Evolutionary conservation across 1,140 invertebrate species (phyloP), one percentile per base, ranked within the genome.

Genomic region (Chironomus tepperi): DNA sequence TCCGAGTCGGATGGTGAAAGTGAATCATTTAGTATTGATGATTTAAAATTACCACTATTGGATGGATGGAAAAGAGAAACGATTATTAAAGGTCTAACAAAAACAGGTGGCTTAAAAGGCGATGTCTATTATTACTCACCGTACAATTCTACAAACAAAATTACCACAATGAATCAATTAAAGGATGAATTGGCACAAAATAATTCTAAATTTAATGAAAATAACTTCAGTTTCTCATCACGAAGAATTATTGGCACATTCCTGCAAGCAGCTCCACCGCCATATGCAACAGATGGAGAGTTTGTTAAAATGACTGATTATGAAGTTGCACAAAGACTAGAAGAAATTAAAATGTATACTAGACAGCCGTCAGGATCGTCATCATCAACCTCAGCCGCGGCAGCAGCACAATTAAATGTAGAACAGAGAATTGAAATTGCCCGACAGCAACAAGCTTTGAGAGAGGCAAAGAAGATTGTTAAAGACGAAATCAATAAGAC

Each of bases 191-290:
- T 94, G 78, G 92, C 94, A 76, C 87, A 90, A 80, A 90, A 92
- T 81, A 90, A 89, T 75, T 87, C 87, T 7, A 92, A 94, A 76
- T 83, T 98, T 67, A 90, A 88, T 0, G 86, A 89, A 19, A 93
- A 95, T 21, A 93, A 97, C 83, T 98, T 98, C 82, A 96, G 91
- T 47, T 98, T 97, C 82, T 95, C 92, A 73, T 91, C 94, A 42
- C 90, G 93, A 75, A 87, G 91, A 0, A 87, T 96, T 73, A 87
- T 98, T 57, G 96, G 96, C 7, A 93, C 97, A 75, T 98, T 96
- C 80, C 84, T 95, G 16, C 93, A 95, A 79, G 84, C 87, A 0
- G 84, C 86, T 19, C 84, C 85, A n/a, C 85, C 87, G 74, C 83
- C 85, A 75, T 83, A 83, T 79, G 83, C 83, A 64, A 80, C 82